Percentiles rank a stretch among this genome's conserved stretches.
phyloP scores from a whole-genome alignment of 2,797 vertebrate genomes.

The Lagocephalus sceleratus region DNA sequence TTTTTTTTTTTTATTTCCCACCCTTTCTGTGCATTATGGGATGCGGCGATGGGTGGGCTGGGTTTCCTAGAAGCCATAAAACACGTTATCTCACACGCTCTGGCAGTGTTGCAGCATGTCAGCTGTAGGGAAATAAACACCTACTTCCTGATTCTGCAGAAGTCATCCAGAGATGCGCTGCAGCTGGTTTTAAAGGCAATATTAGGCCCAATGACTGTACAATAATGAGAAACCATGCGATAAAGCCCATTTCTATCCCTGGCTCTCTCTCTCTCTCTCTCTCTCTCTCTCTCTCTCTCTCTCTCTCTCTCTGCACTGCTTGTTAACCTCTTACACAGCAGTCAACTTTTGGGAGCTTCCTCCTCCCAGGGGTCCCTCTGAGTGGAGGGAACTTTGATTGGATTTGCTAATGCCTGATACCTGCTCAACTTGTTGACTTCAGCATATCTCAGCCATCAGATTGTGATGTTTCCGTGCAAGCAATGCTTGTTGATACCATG shows the following conservation, averaged over 20 bases:
- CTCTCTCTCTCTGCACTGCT: conserved; percentile 10
- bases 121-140: too few relatives aligned
- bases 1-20: conserved; percentile 19
- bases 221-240: too few relatives aligned
- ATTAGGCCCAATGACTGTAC: too few relatives aligned
- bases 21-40: conserved; percentile 30
- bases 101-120: conserved; percentile 18
- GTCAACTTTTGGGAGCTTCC: conserved; percentile 23
- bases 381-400: conserved; percentile 42
- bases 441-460: too few relatives aligned
- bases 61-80: conserved; percentile 53
- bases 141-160: too few relatives aligned
- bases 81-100: conserved; percentile 31
- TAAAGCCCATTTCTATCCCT: neutral
- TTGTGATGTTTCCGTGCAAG: too few relatives aligned
- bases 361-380: conserved; percentile 28
- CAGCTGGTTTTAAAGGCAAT: too few relatives aligned
- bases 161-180: too few relatives aligned
- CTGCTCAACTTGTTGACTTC: conserved; percentile 12
- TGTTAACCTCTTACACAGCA: conserved; percentile 46
- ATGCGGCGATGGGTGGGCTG: conserved; percentile 42
- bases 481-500: too few relatives aligned
- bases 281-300: neutral
- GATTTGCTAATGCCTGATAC: conserved; percentile 38
- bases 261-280: neutral